Evolutionary conservation across 2,888 invertebrate genomes (phyloP).

Genomic region (Eubasilissa splendida): DNA sequence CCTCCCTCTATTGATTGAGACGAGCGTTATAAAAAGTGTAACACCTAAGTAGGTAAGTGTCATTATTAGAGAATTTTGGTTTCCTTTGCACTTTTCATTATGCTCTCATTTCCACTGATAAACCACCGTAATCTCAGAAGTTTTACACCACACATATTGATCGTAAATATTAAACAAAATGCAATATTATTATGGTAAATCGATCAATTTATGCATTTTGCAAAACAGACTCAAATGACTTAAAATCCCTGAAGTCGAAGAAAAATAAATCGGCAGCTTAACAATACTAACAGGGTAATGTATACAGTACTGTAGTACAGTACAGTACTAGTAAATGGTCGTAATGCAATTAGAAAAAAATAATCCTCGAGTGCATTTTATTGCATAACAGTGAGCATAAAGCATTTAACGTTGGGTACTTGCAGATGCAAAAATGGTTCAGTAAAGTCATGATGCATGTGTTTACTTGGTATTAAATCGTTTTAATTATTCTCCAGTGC

Average conservation of each 20-base stretch:
- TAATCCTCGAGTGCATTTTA: slow-evolving; percentile 24
- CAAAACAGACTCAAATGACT: too few relatives aligned
- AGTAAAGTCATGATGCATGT: slow-evolving; percentile 30
- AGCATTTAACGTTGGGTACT: not conserved
- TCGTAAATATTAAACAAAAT: too few relatives aligned
- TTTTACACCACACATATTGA: too few relatives aligned
- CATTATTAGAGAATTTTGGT: too few relatives aligned
- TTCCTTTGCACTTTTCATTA: too few relatives aligned
- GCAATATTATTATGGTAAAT: too few relatives aligned
- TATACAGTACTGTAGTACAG: not conserved
- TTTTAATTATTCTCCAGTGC: slow-evolving; percentile 46
- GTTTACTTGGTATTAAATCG: slow-evolving; percentile 46
- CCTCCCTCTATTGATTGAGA: too few relatives aligned
- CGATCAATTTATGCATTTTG: too few relatives aligned
- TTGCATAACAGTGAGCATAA: slow-evolving; percentile 32
- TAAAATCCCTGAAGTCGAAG: slow-evolving; percentile 4
- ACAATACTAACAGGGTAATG: not conserved
- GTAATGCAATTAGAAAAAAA: slow-evolving; percentile 44
- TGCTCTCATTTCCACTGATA: too few relatives aligned
- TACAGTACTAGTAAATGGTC: slow-evolving; percentile 7
- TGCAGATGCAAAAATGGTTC: slow-evolving; percentile 20
- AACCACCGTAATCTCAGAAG: too few relatives aligned
- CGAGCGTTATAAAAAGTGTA: too few relatives aligned
- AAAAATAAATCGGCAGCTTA: slow-evolving; percentile 9
- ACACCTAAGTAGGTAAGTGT: too few relatives aligned